Base-by-base conservation (phyloP, 2,113 vertebrate species). In the Ia io region DNA sequence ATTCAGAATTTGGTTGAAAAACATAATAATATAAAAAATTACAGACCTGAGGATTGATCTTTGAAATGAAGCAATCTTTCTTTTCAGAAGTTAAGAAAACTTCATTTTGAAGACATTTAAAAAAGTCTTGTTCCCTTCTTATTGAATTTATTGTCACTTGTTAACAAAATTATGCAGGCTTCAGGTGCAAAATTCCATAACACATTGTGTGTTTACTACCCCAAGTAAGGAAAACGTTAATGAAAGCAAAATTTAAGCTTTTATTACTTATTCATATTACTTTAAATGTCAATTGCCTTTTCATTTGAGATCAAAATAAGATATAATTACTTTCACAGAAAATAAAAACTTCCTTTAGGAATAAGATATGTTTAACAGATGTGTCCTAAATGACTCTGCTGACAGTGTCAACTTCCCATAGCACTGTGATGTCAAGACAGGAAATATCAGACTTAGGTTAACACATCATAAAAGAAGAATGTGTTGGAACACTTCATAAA, bases 221-320 rank as follows among this genome's bases (percentile, higher is more conserved):
- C 30, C 63, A 65, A 65, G 63, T n/a, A 65, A 67, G 16, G 32
- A 67, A 67, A 67, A 47, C 59, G 56, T 89, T 93, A 93, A 93
- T 37, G 84, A 89, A 94, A 93, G 61, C 71, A 95, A 91, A 95
- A 59, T 93, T 67, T 93, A 94, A 94, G 74, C 44, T 85, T 77
- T 44, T 28, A 42, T 49, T 89, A 67, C 35, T 92, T 91, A 88
- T 53, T 90, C 84, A 67, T 74, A 94, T 93, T 79, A 95, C 40
- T 79, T 91, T 94, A 89, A 95, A 93, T 96, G 79, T 87, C 74
- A 88, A 74, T 47, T 95, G 61, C 22, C 83, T 96, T 88, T 95
- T 86, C 65, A 91, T 20, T 47, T 89, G 83, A 89, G 61, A 87
- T 71, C n/a, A 95, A 93, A 96, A 97, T 73, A 96, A 88, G 78